Base-by-base conservation (phyloP, 2,797 vertebrate species). In the Benthosema pterotum region DNA sequence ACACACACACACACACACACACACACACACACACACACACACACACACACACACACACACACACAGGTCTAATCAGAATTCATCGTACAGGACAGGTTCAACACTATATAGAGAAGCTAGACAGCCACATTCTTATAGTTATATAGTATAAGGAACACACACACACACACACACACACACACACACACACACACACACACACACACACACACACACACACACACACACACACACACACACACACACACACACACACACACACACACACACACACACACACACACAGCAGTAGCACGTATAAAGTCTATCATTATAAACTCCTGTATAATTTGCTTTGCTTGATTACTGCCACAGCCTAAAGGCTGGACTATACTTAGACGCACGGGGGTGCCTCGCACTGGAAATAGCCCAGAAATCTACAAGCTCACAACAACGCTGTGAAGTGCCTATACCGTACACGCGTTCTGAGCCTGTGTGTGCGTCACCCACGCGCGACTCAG, bases 291-390 rank as follows among this genome's bases (percentile, higher is more conserved):
- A 4, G 45, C 48, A 49, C 14, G 16, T 0, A n/a, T n/a, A 19
- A 15, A 42, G n/a, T 32, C 52, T 60, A 25, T 51, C n/a, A 71
- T 64, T 60, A 64, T 46, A n/a, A 38, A 4, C 15, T 15, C 49
- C 22, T 15, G 50, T 54, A 54, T 67, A 46, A 66, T 66, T 52
- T 42, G 28, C 69, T 45, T n/a, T 9, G 43, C 42, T 43, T 73
- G 51, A 73, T 60, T 42, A 56, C 47, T 47, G 38, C 16, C 11
- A 52, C 17, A 3, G 32, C 55, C 42, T 56, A 16, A 38, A 38
- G 32, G 7, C 32, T 38, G 32, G 8, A 8, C 8, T 38, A 38
- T 38, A 38, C 32, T 9, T 38, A 38, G 32, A 1, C 11, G 32
- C 32, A 38, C 32, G 32, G 32, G 8, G 32, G 32, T 38, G 32